Percentiles rank a stretch among this genome's conserved stretches.
Evolutionary conservation across 2,113 vertebrate species (phyloP).

Genomic region (Otis tarda): DNA sequence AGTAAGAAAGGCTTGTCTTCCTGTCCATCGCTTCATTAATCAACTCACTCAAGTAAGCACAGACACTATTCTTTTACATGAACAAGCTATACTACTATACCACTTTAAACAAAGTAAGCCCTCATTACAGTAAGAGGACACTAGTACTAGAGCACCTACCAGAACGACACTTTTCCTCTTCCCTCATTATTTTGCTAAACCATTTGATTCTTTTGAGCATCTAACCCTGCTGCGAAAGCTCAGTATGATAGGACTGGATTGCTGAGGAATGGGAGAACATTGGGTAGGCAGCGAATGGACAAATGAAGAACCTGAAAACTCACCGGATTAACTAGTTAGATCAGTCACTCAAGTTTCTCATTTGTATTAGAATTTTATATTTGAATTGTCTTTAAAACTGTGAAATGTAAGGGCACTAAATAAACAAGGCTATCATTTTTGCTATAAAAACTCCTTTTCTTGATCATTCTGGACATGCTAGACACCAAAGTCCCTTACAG

Average conservation of each 20-base stretch:
- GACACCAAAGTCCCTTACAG: neutral
- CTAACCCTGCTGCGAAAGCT: neutral
- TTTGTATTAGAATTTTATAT: neutral
- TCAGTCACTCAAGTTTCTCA: neutral
- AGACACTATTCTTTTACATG: neutral
- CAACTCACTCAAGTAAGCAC: neutral
- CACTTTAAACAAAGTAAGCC: neutral
- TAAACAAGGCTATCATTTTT: neutral
- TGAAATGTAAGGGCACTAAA: neutral
- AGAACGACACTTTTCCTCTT: fast-evolving
- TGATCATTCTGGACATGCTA: neutral
- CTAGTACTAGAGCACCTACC: neutral
- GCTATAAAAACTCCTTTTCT: neutral
- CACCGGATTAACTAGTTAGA: neutral
- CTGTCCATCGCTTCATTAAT: neutral
- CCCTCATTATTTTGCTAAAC: neutral
- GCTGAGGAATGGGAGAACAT: neutral
- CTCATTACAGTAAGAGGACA: neutral
- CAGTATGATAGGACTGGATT: neutral
- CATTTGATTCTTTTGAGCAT: neutral
- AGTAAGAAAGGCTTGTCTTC: neutral
- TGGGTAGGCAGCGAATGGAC: neutral
- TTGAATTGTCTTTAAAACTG: neutral
- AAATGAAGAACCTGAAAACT: neutral
- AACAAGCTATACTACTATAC: neutral